These are phyloP conservation scores for Spinus pinus DNA, from an alignment of 2,797 vertebrate species.

Conservation along the genomic window DNA sequence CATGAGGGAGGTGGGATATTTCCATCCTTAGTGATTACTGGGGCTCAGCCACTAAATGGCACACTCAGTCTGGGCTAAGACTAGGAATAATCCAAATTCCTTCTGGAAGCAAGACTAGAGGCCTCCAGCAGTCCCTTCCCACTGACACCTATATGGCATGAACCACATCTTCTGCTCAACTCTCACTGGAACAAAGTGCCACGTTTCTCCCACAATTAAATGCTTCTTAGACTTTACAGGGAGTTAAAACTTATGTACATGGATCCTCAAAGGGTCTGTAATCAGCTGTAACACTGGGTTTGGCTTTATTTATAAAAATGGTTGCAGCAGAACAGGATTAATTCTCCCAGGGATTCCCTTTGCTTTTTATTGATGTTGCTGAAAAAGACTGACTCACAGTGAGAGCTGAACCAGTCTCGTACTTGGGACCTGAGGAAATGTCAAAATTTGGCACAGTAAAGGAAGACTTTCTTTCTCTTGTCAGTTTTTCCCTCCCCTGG, in stretches of 20 bases:
- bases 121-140: background rate
- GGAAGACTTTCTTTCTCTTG: background rate
- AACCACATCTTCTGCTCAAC: background rate
- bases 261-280: background rate
- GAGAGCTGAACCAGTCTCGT: background rate
- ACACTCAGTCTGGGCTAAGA: background rate
- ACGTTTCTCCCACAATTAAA: background rate
- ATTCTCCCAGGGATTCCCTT: background rate
- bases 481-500: background rate
- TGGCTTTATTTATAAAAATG: background rate
- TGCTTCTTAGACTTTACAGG: background rate
- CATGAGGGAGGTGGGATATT: background rate
- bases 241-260: background rate
- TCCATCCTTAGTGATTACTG: background rate
- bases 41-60: background rate
- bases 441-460: background rate
- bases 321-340: background rate
- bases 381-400: background rate
- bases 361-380: background rate
- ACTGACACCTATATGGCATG: background rate
- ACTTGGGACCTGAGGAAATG: background rate
- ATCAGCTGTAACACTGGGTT: background rate
- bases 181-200: background rate
- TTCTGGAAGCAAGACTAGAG: background rate
- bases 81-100: background rate